A percentile compares a stretch with the other conserved stretches of the same genome.
phyloP scores from a whole-genome alignment of 1,140 invertebrate species.

The Bombus sibiricus region DNA sequence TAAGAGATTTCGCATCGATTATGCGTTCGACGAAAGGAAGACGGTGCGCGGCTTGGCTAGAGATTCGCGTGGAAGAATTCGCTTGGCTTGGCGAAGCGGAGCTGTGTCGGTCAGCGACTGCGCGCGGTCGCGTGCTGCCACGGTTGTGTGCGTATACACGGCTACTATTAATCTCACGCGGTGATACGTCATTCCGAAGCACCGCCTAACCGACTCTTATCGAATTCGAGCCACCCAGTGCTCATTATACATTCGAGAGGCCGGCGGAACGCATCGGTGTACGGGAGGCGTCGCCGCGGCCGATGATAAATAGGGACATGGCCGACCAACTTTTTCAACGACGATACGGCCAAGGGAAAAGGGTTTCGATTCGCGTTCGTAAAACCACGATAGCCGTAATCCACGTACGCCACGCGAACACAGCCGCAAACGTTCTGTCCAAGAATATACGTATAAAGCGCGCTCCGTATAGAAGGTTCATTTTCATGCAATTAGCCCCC shows the following conservation, averaged over 20 bases:
- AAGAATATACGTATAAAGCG: no score
- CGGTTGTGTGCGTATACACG: conserved; percentile 38
- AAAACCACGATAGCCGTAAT: not conserved
- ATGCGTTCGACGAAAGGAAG: not conserved
- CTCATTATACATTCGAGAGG: conserved; percentile 56
- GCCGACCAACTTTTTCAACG: conserved; percentile 16
- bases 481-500: conserved; percentile 25
- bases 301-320: conserved; percentile 54
- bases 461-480: not conserved
- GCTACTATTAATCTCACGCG: conserved; percentile 58
- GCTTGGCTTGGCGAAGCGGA: conserved; percentile 14
- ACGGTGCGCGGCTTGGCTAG: conserved; percentile 15
- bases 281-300: conserved; percentile 55
- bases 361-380: not conserved
- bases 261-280: conserved; percentile 47
- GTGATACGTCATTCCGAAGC: conserved; percentile 56
- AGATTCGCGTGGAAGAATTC: conserved; percentile 62
- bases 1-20: conserved; percentile 9
- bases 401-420: not conserved
- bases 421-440: not conserved
- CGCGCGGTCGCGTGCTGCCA: conserved; percentile 30
- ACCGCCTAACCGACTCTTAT: conserved; percentile 58
- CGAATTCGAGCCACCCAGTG: conserved; percentile 56
- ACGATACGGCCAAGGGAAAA: not conserved
- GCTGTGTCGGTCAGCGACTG: conserved; percentile 28